Percentiles rank a stretch among this genome's conserved stretches.
Conservation (phyloP, 1,140 invertebrate species). For the Stenopsyche tienmushanensis region DNA sequence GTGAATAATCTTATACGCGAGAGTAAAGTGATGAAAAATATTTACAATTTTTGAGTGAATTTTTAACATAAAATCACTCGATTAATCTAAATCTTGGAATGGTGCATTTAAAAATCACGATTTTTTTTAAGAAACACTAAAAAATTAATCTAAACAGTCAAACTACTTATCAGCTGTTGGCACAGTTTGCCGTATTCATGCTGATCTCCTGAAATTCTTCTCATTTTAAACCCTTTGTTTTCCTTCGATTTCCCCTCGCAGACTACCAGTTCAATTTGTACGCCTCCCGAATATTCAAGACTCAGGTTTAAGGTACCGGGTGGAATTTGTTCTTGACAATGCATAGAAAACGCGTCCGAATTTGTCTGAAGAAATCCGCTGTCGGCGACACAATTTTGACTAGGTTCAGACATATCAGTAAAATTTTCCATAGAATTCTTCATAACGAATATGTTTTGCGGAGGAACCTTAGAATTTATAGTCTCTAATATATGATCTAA, state of each 20-base stretch:
- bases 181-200: constrained; percentile 87
- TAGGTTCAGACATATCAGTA: constrained; percentile 27
- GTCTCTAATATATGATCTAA: constrained; percentile 78
- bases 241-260: constrained; percentile 73
- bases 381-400: constrained; percentile 43
- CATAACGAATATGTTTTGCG: constrained; percentile 67
- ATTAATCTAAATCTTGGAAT: constrained; percentile 36
- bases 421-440: constrained; percentile 41
- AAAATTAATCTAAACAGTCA: constrained; percentile 63
- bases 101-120: constrained; percentile 40
- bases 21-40: too few species aligned
- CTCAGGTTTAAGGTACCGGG: constrained; percentile 58
- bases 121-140: constrained; percentile 22
- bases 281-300: constrained; percentile 79
- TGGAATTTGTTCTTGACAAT: constrained; percentile 42
- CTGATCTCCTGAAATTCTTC: constrained; percentile 89
- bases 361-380: constrained; percentile 41
- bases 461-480: constrained; percentile 76
- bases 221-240: constrained; percentile 84
- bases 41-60: background rate
- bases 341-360: constrained; percentile 23
- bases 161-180: constrained; percentile 85
- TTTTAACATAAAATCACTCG: background rate
- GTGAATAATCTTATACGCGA: too few species aligned
- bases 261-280: constrained; percentile 85